A percentile compares a stretch with the other conserved stretches of the same genome.
Evolutionary conservation across 2,113 vertebrate genomes (phyloP).

Genomic region (Aphelocoma coerulescens): DNA sequence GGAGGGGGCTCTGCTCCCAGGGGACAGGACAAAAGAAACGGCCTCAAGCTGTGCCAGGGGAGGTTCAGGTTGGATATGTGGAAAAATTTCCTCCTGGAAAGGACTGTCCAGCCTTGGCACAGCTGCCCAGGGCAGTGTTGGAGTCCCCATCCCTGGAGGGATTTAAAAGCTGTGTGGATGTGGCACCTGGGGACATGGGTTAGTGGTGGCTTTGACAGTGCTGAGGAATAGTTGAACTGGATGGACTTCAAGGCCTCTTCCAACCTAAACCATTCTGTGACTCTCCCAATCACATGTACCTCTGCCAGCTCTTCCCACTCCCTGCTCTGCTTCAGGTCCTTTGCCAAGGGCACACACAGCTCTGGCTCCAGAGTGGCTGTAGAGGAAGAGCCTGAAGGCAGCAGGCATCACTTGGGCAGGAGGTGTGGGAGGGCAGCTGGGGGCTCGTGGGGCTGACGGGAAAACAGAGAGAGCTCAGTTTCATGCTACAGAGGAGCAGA

Average conservation of each 20-base stretch:
- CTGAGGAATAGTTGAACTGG: neutral
- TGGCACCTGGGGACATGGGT: neutral
- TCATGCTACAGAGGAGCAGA: fast-evolving
- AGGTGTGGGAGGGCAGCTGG: neutral
- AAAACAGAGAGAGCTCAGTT: neutral
- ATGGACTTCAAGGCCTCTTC: neutral
- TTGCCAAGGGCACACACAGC: neutral
- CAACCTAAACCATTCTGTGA: neutral
- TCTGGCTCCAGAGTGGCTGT: neutral
- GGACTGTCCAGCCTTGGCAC: neutral
- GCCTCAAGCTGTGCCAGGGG: too few relatives aligned
- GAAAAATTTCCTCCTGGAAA: neutral
- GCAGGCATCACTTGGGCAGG: neutral
- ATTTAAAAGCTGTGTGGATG: neutral
- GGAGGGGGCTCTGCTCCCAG: neutral
- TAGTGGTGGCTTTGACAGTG: neutral
- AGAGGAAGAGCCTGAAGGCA: neutral
- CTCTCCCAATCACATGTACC: neutral
- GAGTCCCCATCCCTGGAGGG: neutral
- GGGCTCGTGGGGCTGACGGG: neutral
- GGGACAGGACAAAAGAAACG: neutral
- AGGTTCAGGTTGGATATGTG: neutral
- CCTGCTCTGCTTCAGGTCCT: neutral
- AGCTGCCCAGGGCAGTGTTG: neutral
- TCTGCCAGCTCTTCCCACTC: neutral